Conservation (phyloP, 1,140 invertebrate species). For the Apis cerana region DNA sequence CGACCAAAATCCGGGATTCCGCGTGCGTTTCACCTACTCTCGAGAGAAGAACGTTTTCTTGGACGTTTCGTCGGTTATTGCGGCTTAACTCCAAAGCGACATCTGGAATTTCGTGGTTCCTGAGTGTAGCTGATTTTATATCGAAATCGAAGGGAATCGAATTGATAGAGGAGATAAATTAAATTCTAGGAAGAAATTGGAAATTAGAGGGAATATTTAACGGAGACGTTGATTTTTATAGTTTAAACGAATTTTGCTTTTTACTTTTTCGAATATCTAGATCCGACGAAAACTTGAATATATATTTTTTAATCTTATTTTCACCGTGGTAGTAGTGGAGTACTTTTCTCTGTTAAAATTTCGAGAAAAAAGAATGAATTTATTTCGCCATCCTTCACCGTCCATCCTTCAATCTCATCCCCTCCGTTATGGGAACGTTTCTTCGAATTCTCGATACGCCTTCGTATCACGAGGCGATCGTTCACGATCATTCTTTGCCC, state of each 20-base stretch:
- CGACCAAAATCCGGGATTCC: conserved; percentile 26
- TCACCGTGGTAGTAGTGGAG: no score
- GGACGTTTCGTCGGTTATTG: conserved; percentile 11
- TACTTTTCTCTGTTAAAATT: no score
- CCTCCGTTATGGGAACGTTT: background rate
- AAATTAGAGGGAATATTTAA: no score
- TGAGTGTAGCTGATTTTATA: no score
- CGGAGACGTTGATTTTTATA: no score
- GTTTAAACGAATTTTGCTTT: no score
- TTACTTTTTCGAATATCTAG: no score
- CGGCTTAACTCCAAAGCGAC: conserved; percentile 26
- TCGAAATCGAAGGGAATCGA: no score
- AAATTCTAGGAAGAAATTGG: no score
- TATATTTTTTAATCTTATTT: no score
- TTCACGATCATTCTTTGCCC: conserved; percentile 1
- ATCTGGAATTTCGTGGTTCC: conserved; percentile 17
- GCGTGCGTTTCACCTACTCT: conserved; percentile 15
- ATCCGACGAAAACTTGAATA: no score
- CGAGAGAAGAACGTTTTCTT: background rate
- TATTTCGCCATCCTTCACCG: background rate
- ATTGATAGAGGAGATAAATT: no score
- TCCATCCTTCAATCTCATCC: background rate
- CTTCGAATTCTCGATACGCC: conserved; percentile 4
- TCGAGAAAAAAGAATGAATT: background rate
- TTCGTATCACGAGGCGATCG: background rate